phyloP scores from a whole-genome alignment of 2,888 invertebrate genomes.

The Onchidella celtica region DNA sequence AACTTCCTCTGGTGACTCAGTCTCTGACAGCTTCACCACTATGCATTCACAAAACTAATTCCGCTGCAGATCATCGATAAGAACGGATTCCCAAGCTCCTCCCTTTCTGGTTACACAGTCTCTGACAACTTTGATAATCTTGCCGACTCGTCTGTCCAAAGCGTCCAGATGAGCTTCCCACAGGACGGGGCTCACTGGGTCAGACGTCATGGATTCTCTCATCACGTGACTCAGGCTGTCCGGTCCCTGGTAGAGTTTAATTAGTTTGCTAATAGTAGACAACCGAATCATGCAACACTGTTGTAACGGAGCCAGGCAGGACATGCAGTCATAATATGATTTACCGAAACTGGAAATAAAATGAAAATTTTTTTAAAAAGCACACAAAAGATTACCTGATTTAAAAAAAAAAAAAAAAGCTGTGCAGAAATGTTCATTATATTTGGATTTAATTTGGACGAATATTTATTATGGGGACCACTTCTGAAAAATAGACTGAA shows the following conservation, averaged over 20 bases:
- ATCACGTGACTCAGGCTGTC: slow-evolving; percentile 86
- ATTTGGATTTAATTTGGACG: background rate
- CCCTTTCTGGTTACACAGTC: slow-evolving; percentile 58
- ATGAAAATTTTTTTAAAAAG: no score
- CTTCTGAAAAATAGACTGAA: no score
- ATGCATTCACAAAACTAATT: slow-evolving; percentile 71
- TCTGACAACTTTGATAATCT: slow-evolving; percentile 62
- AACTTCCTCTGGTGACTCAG: no score
- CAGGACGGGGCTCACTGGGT: slow-evolving; percentile 93
- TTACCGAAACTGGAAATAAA: slow-evolving; percentile 28
- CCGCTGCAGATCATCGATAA: slow-evolving; percentile 48
- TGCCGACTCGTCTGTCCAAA: slow-evolving; percentile 89
- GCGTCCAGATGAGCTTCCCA: slow-evolving; percentile 95
- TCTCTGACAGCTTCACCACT: no score
- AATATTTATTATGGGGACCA: no score
- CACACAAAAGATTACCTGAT: no score
- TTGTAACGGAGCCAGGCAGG: slow-evolving; percentile 93
- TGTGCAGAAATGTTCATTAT: background rate
- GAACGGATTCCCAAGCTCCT: slow-evolving; percentile 32
- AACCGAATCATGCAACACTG: slow-evolving; percentile 97
- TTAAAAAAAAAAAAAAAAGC: background rate
- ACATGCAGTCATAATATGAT: slow-evolving; percentile 24
- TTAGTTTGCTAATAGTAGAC: slow-evolving; percentile 89
- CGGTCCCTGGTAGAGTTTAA: slow-evolving; percentile 82
- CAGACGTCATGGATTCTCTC: slow-evolving; percentile 88